A percentile compares a stretch with the other conserved stretches of the same genome.
Evolutionary conservation across 2,797 vertebrate genomes (phyloP).

Genomic region (Tenualosa ilisha): DNA sequence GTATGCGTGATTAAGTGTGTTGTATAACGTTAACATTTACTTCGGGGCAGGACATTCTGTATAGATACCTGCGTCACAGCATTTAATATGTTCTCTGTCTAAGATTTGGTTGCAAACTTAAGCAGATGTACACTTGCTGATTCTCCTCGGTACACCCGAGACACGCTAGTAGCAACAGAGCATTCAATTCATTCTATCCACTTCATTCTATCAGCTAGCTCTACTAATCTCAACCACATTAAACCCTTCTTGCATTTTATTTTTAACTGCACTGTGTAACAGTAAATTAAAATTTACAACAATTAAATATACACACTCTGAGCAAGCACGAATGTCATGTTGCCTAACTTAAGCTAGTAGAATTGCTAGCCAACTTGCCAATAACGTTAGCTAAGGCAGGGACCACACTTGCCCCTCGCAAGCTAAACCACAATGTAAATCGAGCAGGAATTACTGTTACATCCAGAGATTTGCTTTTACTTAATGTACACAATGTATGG

Average conservation of each 20-base stretch:
- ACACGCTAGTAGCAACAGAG: background rate
- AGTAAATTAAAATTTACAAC: background rate
- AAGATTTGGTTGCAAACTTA: too few relatives aligned
- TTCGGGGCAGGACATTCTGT: too few relatives aligned
- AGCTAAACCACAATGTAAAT: background rate
- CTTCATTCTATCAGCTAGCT: background rate
- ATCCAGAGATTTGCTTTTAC: background rate
- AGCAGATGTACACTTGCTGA: background rate
- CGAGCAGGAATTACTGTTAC: background rate
- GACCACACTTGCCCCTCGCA: background rate
- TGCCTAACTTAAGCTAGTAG: background rate
- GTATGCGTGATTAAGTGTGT: too few relatives aligned
- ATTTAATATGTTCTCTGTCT: too few relatives aligned
- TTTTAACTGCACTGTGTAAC: background rate
- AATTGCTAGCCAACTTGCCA: background rate
- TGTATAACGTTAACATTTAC: too few relatives aligned
- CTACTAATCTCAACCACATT: background rate
- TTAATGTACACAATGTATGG: background rate
- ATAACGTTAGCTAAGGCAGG: background rate
- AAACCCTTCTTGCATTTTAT: background rate
- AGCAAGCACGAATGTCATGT: background rate
- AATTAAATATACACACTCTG: background rate
- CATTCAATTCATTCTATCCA: background rate
- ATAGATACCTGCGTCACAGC: too few relatives aligned
- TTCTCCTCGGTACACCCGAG: background rate